Conservation (phyloP, 2,888 invertebrate species). For the Cinara cedri region DNA sequence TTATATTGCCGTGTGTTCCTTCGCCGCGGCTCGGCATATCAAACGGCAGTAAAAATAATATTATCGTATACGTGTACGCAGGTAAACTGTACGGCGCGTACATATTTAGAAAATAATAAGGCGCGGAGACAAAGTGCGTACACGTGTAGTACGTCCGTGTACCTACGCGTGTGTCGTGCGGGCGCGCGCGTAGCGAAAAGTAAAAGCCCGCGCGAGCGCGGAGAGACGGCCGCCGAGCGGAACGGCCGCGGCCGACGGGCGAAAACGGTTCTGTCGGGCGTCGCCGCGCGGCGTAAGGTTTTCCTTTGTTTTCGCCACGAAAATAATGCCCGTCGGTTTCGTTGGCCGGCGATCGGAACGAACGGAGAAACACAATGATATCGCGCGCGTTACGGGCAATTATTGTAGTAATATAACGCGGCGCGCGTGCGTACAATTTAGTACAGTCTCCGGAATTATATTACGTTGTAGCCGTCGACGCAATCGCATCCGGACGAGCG, state of each 20-base stretch:
- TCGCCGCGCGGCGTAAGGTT: background rate
- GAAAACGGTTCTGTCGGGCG: background rate
- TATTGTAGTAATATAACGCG: too few species aligned
- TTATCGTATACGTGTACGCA: background rate
- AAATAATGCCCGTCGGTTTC: constrained; percentile 1
- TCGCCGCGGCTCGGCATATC: too few species aligned
- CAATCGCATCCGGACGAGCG: too few species aligned
- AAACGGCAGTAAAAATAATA: too few species aligned
- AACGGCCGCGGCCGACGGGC: background rate
- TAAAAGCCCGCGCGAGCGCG: constrained; percentile 35
- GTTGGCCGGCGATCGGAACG: constrained; percentile 25
- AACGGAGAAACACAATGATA: background rate
- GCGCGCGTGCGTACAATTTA: too few species aligned
- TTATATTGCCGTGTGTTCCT: background rate
- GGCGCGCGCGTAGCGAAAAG: constrained; percentile 4
- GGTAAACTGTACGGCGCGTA: background rate
- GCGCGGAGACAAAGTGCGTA: too few species aligned
- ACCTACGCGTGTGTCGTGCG: too few species aligned
- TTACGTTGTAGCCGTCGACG: too few species aligned
- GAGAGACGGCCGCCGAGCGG: background rate
- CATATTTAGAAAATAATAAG: background rate
- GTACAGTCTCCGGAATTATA: too few species aligned
- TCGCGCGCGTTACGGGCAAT: too few species aligned
- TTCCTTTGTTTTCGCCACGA: background rate
- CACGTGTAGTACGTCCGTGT: too few species aligned